These are phyloP conservation scores for Aporophyla lueneburgensis DNA, from an alignment of 2,888 invertebrate genomes.

Conservation along the genomic window DNA sequence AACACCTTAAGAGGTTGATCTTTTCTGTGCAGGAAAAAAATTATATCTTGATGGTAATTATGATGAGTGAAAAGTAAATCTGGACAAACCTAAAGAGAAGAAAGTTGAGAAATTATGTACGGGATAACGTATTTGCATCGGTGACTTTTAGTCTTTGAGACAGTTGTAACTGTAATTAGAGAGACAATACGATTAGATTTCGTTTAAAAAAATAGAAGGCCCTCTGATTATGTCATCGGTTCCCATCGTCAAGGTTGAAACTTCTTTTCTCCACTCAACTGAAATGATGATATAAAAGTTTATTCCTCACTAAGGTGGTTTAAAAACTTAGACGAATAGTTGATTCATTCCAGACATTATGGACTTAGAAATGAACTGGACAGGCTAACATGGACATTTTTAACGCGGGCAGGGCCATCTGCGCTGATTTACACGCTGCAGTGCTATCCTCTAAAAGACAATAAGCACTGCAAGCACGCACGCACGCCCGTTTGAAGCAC, in stretches of 20 bases:
- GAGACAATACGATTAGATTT: neutral
- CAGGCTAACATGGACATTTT: neutral
- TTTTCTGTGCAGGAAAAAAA: neutral
- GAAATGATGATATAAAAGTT: conserved; percentile 17
- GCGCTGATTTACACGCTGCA: neutral
- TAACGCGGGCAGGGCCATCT: neutral
- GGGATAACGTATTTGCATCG: too few relatives aligned
- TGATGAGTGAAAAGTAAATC: neutral
- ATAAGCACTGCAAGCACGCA: neutral
- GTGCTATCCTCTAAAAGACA: too few relatives aligned
- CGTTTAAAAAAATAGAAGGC: neutral
- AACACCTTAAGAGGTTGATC: too few relatives aligned
- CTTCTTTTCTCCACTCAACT: conserved; percentile 9
- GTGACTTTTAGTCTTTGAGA: neutral
- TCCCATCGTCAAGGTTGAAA: neutral
- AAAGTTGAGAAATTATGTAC: neutral
- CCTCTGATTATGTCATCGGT: neutral
- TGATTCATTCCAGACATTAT: neutral
- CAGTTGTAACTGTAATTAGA: neutral
- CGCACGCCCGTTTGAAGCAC: too few relatives aligned
- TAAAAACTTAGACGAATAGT: conserved; percentile 5
- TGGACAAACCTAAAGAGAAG: neutral
- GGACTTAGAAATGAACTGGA: neutral
- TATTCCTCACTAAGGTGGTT: conserved; percentile 11
- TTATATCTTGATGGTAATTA: neutral